phyloP scores from a whole-genome alignment of 2,888 invertebrate genomes.

The Dicranocentrus wangi region DNA sequence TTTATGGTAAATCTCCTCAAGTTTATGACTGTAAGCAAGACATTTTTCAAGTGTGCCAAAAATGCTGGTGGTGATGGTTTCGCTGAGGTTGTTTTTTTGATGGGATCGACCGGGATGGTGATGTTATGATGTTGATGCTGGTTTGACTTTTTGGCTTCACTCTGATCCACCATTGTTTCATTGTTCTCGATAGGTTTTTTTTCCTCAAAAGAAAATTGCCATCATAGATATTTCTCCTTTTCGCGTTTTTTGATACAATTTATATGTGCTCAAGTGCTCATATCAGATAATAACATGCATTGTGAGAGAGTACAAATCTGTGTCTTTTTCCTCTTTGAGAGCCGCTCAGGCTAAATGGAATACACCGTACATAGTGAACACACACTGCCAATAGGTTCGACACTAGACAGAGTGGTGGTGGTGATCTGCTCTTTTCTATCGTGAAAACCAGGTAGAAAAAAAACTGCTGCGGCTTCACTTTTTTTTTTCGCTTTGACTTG shows the following conservation, averaged over 20 bases:
- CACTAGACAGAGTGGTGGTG: no score
- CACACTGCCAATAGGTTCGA: no score
- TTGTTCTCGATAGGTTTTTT: slow-evolving; percentile 26
- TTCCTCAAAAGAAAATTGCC: slow-evolving; percentile 30
- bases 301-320: slow-evolving; percentile 46
- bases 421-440: slow-evolving; percentile 13
- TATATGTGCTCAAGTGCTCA: slow-evolving; percentile 31
- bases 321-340: slow-evolving; percentile 22
- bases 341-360: slow-evolving; percentile 14
- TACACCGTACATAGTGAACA: no score
- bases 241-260: slow-evolving; percentile 40
- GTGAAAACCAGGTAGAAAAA: neutral
- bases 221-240: slow-evolving; percentile 13
- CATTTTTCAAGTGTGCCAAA: slow-evolving; percentile 62
- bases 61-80: slow-evolving; percentile 52
- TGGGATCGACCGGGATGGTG: neutral
- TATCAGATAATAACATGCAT: slow-evolving; percentile 48
- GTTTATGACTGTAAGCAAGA: slow-evolving; percentile 58
- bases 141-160: slow-evolving; percentile 31
- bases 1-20: slow-evolving; percentile 49
- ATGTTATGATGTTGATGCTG: slow-evolving; percentile 2
- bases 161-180: slow-evolving; percentile 16
- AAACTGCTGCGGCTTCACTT: neutral
- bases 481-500: slow-evolving; percentile 22
- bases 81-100: slow-evolving; percentile 25